Evolutionary conservation across 2,113 vertebrate species (phyloP), one percentile per base, ranked within the genome.

Genomic region (Rana temporaria): DNA sequence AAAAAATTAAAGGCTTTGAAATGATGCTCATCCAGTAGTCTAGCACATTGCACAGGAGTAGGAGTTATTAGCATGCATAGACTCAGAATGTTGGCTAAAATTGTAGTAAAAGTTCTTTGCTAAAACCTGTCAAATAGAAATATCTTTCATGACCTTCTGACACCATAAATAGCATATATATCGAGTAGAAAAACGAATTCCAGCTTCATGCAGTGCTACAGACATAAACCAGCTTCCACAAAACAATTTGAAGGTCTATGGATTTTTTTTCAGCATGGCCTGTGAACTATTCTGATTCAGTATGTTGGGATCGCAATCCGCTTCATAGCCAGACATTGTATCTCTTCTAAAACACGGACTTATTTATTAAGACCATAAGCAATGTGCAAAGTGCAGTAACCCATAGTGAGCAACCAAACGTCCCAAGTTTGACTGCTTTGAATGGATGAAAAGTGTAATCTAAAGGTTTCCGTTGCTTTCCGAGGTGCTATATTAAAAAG

Each of bases 241-340:
- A 59, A 74, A 74, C 71, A 74, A 74, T 74, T 74, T 74, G 55
- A 6, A 56, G 71, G 20, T 59, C 30, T 74, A 74, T 74, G 26
- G 55, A 74, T 74, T 74, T 74, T 74, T 74, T 59, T n/a, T 53
- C 42, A 22, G 68, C 17, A 59, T 11, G 55, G 19, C 11, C 19
- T 73, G 5, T 38, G 30, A 74, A 22, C 71, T 74, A 34, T 59
- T 59, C 71, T 59, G 71, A 57, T 72, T 74, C 55, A 59, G n/a
- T 59, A 32, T 18, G 24, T 8, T 14, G 55, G 56, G 24, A 57
- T 22, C 17, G 22, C 30, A 56, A 56, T 56, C n/a, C 16, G 6
- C 24, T 19, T 32, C 24, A 19, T 57, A 19, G 53, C 24, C 19
- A 17, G 15, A 71, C 9, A 19, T 17, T 2, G 16, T 17, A 22